Percentiles rank a stretch among this genome's conserved stretches.
These are phyloP conservation scores for Rhagologus leucostigma DNA, from an alignment of 2,113 vertebrate species.

Conservation along the genomic window DNA sequence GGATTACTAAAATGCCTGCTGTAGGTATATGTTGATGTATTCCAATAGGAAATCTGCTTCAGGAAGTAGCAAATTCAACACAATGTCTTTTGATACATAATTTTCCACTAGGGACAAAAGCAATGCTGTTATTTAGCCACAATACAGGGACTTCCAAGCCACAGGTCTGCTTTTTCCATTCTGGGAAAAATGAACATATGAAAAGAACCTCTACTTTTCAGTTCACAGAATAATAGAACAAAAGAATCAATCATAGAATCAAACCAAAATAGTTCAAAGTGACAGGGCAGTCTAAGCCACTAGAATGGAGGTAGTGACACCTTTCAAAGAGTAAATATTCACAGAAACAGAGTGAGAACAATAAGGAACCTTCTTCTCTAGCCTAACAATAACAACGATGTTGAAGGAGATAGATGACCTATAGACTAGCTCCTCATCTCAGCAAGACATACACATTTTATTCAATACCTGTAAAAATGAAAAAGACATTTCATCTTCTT, in stretches of 20 bases:
- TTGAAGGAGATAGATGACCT: background rate
- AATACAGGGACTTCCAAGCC: background rate
- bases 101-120: background rate
- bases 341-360: background rate
- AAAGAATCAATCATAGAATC: background rate
- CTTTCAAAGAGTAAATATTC: conserved; percentile 4
- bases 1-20: background rate
- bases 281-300: background rate
- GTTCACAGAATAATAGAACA: background rate
- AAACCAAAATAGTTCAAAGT: background rate
- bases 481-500: background rate
- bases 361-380: background rate
- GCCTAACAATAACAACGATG: background rate
- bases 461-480: background rate
- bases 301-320: background rate
- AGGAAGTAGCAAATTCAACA: background rate
- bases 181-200: background rate
- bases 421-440: background rate
- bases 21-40: background rate
- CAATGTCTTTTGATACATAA: background rate
- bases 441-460: background rate
- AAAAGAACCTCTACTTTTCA: background rate
- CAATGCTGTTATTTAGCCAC: background rate
- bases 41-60: background rate
- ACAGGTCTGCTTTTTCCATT: background rate